These are phyloP conservation scores for Nyctalus aviator DNA, from an alignment of 2,797 vertebrate genomes.

Conservation along the genomic window DNA sequence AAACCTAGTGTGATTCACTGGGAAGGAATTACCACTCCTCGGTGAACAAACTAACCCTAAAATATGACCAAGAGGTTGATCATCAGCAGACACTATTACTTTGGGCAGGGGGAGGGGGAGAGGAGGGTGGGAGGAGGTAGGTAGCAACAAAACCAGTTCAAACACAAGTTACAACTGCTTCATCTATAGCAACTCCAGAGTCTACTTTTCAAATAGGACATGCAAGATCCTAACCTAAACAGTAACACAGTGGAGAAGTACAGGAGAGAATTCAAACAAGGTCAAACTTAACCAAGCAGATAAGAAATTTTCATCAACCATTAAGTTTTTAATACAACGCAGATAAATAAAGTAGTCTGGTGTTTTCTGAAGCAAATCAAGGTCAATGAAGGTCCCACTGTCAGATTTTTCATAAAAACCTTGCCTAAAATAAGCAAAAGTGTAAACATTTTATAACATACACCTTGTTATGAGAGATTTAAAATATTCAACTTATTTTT, in stretches of 20 bases:
- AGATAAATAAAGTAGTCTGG: constrained; percentile 53
- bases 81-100: background rate
- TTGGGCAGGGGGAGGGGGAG: too few relatives aligned
- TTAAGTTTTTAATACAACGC: constrained; percentile 58
- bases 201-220: constrained; percentile 13
- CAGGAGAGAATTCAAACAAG: constrained; percentile 48
- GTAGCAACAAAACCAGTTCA: background rate
- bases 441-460: constrained; percentile 36
- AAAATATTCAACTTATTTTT: constrained; percentile 39
- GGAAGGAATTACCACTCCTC: constrained; percentile 69
- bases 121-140: too few relatives aligned
- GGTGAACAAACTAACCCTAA: constrained; percentile 62
- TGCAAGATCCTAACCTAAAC: background rate
- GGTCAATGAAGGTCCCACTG: constrained; percentile 56
- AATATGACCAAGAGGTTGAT: constrained; percentile 17
- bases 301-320: constrained; percentile 51
- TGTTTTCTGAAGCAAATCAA: constrained; percentile 75
- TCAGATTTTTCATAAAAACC: constrained; percentile 51
- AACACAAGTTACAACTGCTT: background rate
- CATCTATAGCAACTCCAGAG: background rate
- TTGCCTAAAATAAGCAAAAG: constrained; percentile 58
- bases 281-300: constrained; percentile 38
- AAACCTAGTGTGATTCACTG: constrained; percentile 64
- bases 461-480: background rate
- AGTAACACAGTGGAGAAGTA: background rate